Evolutionary conservation across 2,888 invertebrate genomes (phyloP), one percentile per base, ranked within the genome.

Genomic region (Campopleginae sp.): DNA sequence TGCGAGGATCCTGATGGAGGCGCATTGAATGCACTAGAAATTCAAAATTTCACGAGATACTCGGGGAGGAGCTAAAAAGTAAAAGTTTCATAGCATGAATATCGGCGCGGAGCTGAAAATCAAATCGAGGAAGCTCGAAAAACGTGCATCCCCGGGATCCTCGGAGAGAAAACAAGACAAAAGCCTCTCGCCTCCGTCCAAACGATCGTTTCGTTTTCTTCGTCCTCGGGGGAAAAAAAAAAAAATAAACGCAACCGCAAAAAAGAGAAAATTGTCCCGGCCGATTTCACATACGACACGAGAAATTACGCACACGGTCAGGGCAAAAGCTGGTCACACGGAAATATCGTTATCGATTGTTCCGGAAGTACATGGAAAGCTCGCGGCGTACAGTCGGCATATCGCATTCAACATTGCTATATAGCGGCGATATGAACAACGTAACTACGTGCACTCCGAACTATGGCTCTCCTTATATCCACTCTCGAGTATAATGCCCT

Each of bases 261-360:
- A 61, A 66, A 48, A 58, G 31, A 7, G 23, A 54, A 23, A 54
- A 54, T 10, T 1, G 38, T 38, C 38, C 8, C 8, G 38, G 7
- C n/a, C 8, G n/a, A 54, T 23, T 54, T 10, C 54, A 54, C 23
- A 10, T 2, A 23, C 23, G 23, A 23, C 23, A 8, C 76, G 58
- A 54, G 66, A 65, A 42, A 23, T 38, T 7, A n/a, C 72, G 54
- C 48, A 42, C 72, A n/a, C 23, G 51, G 31, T n/a, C 33, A 38
- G 38, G 38, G 38, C 38, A 38, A 38, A n/a, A 5, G n/a, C 48
- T 46, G 61, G 58, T 65, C 66, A 80, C 72, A 65, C 76, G 77
- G 70, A 78, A 81, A 78, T 84, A 75, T 84, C 61, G 44, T 84
- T 77, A 84, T 84, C 84, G 84, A 84, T 81, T 78, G 33, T 74